phyloP scores from a whole-genome alignment of 2,888 invertebrate genomes.

The Imbricaverruca yamaguchii region DNA sequence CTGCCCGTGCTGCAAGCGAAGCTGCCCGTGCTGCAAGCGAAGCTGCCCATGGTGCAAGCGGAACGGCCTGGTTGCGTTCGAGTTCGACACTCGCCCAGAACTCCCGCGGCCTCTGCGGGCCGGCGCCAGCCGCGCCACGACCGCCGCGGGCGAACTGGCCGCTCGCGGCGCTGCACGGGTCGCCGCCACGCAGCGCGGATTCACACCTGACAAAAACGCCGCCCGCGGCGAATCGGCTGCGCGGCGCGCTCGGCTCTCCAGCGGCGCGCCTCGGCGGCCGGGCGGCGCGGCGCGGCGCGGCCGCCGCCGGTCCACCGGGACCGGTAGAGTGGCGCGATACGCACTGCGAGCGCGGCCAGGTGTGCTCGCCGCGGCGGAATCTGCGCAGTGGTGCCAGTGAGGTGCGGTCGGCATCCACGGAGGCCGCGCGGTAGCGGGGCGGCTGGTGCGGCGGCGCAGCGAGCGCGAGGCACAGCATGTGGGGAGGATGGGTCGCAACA shows the following conservation, averaged over 20 bases:
- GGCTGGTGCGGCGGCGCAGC: too few relatives aligned
- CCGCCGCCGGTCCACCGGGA: neutral
- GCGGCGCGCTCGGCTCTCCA: neutral
- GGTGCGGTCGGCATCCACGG: neutral
- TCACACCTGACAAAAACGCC: neutral
- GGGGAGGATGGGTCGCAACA: conserved; percentile 4
- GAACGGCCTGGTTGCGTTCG: too few relatives aligned
- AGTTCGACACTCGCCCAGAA: neutral
- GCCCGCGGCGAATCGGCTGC: neutral
- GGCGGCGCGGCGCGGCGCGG: neutral
- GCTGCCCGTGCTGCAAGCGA: too few relatives aligned
- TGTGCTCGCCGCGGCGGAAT: too few relatives aligned
- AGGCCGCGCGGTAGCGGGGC: neutral
- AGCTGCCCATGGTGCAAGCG: too few relatives aligned
- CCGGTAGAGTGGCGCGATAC: conserved; percentile 14
- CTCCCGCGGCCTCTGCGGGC: neutral
- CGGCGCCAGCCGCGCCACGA: neutral
- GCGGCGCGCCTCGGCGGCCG: neutral
- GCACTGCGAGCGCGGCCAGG: neutral
- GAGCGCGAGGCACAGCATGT: neutral
- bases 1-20: too few relatives aligned
- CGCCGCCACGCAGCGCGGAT: neutral
- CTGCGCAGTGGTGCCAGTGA: neutral
- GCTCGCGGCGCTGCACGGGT: neutral
- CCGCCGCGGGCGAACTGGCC: too few relatives aligned